A percentile compares a stretch with the other conserved stretches of the same genome.
Evolutionary conservation across 1,140 invertebrate genomes (phyloP).

Genomic region (Ostrea edulis): DNA sequence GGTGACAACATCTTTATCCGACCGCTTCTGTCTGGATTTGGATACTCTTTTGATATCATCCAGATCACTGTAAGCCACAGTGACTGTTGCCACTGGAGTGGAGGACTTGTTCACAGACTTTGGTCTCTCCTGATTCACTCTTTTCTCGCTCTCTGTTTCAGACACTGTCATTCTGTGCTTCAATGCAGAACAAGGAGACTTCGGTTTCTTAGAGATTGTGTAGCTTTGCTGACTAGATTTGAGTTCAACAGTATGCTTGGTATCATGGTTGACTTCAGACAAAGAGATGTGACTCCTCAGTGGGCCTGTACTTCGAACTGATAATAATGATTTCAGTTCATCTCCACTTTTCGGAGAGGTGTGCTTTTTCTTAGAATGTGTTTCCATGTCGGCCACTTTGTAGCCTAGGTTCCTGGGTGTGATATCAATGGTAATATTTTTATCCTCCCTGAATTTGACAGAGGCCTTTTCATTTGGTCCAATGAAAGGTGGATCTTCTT

Average conservation of each 20-base stretch:
- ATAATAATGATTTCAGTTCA: conserved; percentile 39
- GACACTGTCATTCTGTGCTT: background rate
- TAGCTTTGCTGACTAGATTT: conserved; percentile 6
- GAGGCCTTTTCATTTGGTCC: conserved; percentile 49
- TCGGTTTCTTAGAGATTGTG: background rate
- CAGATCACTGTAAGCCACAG: conserved; percentile 61
- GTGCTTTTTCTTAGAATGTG: background rate
- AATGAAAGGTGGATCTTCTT: background rate
- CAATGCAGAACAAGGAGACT: background rate
- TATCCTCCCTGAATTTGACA: conserved; percentile 66
- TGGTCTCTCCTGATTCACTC: conserved; percentile 32
- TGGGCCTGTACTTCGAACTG: conserved; percentile 38
- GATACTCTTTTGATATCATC: conserved; percentile 44
- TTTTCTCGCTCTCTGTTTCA: conserved; percentile 46
- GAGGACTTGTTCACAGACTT: conserved; percentile 52
- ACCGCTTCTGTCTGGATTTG: conserved; percentile 48
- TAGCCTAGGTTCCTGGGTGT: conserved; percentile 67
- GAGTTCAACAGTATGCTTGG: background rate
- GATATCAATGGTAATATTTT: conserved; percentile 67
- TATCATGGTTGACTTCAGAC: conserved; percentile 37
- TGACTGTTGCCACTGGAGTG: conserved; percentile 61
- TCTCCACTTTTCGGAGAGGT: background rate
- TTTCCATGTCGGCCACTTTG: conserved; percentile 60
- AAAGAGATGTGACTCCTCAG: background rate
- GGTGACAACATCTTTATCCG: conserved; percentile 63